Conservation (phyloP, 2,888 invertebrate species). For the Leptodirus hochenwartii region DNA sequence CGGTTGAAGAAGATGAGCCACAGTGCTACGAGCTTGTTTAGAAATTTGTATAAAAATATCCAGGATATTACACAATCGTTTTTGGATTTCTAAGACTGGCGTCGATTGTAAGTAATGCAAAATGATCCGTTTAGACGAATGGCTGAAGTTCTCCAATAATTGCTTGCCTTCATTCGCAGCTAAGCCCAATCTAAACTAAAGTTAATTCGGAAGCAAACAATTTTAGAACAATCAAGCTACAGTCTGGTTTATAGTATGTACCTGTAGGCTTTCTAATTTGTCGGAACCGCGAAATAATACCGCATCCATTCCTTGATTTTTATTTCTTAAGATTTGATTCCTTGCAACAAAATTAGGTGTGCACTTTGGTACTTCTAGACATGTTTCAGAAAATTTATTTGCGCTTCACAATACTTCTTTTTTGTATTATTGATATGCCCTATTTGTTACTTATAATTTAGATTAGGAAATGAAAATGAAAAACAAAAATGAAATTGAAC, state of each 20-base stretch:
- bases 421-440: no score
- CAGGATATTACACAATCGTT: conserved; percentile 16
- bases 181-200: conserved; percentile 21
- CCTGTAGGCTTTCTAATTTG: conserved; percentile 23
- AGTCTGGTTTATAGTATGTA: conserved; percentile 12
- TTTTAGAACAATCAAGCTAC: conserved; percentile 4
- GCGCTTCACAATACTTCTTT: no score
- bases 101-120: conserved; percentile 14
- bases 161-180: conserved; percentile 20
- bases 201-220: conserved; percentile 9
- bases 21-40: no score
- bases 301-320: conserved; percentile 25
- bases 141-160: conserved; percentile 16
- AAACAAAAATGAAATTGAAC: no score
- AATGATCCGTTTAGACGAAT: conserved; percentile 17
- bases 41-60: no score
- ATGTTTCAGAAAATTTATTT: no score
- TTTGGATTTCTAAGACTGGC: conserved; percentile 16
- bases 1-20: no score
- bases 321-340: no score
- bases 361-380: no score
- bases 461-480: no score
- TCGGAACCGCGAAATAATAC: conserved; percentile 22
- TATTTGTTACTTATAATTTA: no score
- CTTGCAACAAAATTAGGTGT: no score